Evolutionary conservation across 2,888 invertebrate species (phyloP), one percentile per base, ranked within the genome.

Genomic region (Andricus quercusramuli): DNA sequence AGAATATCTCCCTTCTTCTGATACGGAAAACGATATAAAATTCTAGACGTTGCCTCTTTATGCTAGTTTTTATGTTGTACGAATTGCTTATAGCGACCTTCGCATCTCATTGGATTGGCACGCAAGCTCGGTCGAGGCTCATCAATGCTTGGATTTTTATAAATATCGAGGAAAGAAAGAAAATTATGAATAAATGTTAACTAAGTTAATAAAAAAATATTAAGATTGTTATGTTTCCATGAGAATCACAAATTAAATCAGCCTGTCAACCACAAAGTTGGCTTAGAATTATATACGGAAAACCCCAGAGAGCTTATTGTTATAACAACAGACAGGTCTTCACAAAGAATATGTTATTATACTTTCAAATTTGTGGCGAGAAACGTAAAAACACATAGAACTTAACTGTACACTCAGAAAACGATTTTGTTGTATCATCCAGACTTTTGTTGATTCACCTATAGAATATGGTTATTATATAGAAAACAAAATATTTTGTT

Each of bases 1-100:
- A 70, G n/a, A 70, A 70, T 70, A 70, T 51, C 29, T 51, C 47
- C 5, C 29, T 29, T 51, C 29, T 51, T 51, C 29, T 51, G 51
- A 32, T 70, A 29, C 25, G 15, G 47, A 70, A 70, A 29, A 25
- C 29, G 47, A 70, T 70, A 51, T 70, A 70, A 51, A 51, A 70
- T 70, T n/a, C 70, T 47, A 47, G 29, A 32, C 47, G 20, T 11
- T 17, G 47, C 29, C 51, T 51, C 29, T 25, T 8, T 51, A 8
- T 37, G 37, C 37, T 37, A 37, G 8, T 37, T 37, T 37, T 37
- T 37, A 70, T 70, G 29, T 70, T 32, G 47, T 51, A 70, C 51
- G 51, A 70, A 70, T 51, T 4, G 20, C 51, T 20, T 70, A 51
- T 51, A 51, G 51, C 32, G 70, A 25, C 51, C 70, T 70, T 51